Conservation (phyloP, 1,140 invertebrate species). For the Xylocopa sonorina region DNA sequence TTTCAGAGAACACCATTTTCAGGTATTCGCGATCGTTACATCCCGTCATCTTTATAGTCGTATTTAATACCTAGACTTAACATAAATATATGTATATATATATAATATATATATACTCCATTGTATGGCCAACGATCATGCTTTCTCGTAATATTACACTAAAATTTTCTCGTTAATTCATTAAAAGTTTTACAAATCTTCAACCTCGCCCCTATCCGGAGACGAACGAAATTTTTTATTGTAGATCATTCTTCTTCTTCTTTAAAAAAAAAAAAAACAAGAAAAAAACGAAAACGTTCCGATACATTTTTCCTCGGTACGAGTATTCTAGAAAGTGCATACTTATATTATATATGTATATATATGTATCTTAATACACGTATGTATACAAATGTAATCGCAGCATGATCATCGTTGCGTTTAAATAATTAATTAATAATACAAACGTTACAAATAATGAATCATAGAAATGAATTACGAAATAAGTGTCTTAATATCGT, state of each 20-base stretch:
- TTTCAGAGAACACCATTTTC: slow-evolving; percentile 72
- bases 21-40: slow-evolving; percentile 68
- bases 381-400: slow-evolving; percentile 13
- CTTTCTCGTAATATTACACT: slow-evolving; percentile 68
- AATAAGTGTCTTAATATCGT: slow-evolving; percentile 69
- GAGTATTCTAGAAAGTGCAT: not conserved
- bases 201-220: not conserved
- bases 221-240: not conserved
- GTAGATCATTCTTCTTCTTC: not conserved
- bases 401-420: slow-evolving; percentile 73
- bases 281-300: not conserved
- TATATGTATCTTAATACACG: slow-evolving; percentile 22
- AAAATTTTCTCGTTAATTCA: slow-evolving; percentile 46
- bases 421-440: slow-evolving; percentile 67
- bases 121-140: slow-evolving; percentile 81
- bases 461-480: slow-evolving; percentile 66
- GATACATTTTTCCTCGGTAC: not conserved
- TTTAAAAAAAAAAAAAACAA: not conserved
- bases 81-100: slow-evolving; percentile 79
- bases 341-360: not conserved
- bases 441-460: slow-evolving; percentile 59
- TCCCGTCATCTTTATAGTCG: slow-evolving; percentile 53
- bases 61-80: slow-evolving; percentile 76
- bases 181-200: slow-evolving; percentile 58
- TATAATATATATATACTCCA: slow-evolving; percentile 78